These are phyloP conservation scores for Botia almorhae DNA, from an alignment of 2,797 vertebrate genomes.

Conservation along the genomic window DNA sequence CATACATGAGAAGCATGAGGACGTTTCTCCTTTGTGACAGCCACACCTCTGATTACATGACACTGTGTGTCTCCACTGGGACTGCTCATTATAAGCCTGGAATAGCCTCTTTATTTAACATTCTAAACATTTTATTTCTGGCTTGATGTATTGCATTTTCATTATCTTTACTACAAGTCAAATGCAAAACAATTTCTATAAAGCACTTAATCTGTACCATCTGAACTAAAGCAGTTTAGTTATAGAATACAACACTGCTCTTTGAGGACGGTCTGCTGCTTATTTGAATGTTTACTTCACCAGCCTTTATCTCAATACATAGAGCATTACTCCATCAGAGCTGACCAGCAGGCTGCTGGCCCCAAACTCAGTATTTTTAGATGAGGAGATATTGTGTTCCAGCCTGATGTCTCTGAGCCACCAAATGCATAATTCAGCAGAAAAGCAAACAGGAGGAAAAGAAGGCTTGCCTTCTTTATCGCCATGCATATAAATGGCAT, in stretches of 20 bases:
- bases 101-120: neutral
- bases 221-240: neutral
- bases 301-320: neutral
- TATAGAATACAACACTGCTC: neutral
- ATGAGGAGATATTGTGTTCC: neutral
- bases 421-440: slow-evolving; percentile 47
- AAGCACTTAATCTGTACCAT: neutral
- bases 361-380: neutral
- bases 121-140: neutral
- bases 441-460: slow-evolving; percentile 14
- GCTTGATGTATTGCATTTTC: neutral
- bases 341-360: slow-evolving; percentile 9
- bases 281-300: neutral
- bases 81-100: neutral
- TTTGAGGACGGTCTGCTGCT: neutral
- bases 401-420: neutral
- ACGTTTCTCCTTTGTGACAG: slow-evolving; percentile 19
- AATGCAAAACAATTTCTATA: neutral
- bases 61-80: neutral
- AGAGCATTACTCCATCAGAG: neutral
- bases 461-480: slow-evolving; percentile 48
- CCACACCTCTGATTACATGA: slow-evolving; percentile 5
- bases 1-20: slow-evolving; percentile 16
- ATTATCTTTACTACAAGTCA: neutral
- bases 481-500: slow-evolving; percentile 34